phyloP scores from a whole-genome alignment of 1,140 invertebrate species.

The Brachionus asplanchnoidis region DNA sequence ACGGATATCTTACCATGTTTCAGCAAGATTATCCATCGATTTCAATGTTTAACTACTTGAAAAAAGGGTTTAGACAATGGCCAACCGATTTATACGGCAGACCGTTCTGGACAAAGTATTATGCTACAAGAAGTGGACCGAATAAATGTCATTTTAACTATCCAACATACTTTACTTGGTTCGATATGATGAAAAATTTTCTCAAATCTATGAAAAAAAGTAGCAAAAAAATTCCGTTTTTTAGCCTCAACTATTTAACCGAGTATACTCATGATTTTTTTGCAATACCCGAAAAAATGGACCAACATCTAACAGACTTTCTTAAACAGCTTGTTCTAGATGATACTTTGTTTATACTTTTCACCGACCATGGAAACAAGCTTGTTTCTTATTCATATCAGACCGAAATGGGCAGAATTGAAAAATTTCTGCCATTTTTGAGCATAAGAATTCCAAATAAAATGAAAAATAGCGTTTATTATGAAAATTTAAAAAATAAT shows the following conservation, averaged over 20 bases:
- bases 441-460: not conserved
- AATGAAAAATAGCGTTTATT: not conserved
- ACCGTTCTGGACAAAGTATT: conserved; percentile 51
- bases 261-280: conserved; percentile 53
- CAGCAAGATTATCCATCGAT: conserved; percentile 59
- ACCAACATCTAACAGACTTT: conserved; percentile 34
- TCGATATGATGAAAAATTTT: conserved; percentile 47
- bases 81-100: conserved; percentile 58
- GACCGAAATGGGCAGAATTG: not conserved
- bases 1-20: conserved; percentile 59
- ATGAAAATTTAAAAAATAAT: not conserved
- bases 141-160: conserved; percentile 49
- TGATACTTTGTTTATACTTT: conserved; percentile 67
- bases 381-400: not conserved
- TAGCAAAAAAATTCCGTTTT: conserved; percentile 46
- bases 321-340: conserved; percentile 47
- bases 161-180: conserved; percentile 48
- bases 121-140: conserved; percentile 47
- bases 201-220: not conserved
- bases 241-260: conserved; percentile 54
- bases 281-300: conserved; percentile 48
- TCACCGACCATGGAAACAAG: conserved; percentile 77
- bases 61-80: conserved; percentile 57
- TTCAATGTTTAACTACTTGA: conserved; percentile 58
- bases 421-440: not conserved